Percentiles rank a stretch among this genome's conserved stretches.
Conservation (phyloP, 2,888 invertebrate species). For the Acutogordius australiensis region DNA sequence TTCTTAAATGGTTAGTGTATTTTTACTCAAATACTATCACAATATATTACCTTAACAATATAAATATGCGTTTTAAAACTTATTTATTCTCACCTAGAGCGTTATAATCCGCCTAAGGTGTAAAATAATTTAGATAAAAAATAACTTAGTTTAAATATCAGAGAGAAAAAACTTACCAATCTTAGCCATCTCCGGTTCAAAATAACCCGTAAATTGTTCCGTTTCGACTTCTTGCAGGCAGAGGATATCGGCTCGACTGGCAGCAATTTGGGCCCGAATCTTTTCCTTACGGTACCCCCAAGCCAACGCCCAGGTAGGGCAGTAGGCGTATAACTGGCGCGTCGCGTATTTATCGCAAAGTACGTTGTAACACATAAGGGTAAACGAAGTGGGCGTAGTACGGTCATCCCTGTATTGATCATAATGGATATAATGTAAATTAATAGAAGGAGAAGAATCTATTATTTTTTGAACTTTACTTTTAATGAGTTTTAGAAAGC, state of each 20-base stretch:
- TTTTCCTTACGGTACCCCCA: constrained; percentile 96
- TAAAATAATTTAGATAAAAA: not conserved
- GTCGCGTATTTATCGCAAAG: constrained; percentile 96
- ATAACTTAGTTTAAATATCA: not conserved
- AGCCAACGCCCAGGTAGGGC: constrained; percentile 87
- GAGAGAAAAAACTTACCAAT: constrained; percentile 34
- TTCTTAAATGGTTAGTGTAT: no score
- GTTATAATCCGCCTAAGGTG: no score
- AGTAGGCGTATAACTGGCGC: constrained; percentile 85
- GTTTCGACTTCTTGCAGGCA: constrained; percentile 70
- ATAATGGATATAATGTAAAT: no score
- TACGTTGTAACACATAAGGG: constrained; percentile 98
- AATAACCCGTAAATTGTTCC: constrained; percentile 86
- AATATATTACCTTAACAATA: no score
- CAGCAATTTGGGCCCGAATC: constrained; percentile 29
- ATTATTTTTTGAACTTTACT: no score
- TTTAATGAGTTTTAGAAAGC: no score
- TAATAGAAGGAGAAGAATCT: no score
- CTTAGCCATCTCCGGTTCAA: constrained; percentile 67
- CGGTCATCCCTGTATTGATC: no score
- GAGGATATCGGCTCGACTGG: constrained; percentile 9
- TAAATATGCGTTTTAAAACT: no score
- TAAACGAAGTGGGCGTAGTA: no score
- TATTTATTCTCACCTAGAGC: no score
- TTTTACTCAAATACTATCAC: no score